These are phyloP conservation scores for Atrichornis clamosus DNA, from an alignment of 2,113 vertebrate genomes.

Conservation along the genomic window DNA sequence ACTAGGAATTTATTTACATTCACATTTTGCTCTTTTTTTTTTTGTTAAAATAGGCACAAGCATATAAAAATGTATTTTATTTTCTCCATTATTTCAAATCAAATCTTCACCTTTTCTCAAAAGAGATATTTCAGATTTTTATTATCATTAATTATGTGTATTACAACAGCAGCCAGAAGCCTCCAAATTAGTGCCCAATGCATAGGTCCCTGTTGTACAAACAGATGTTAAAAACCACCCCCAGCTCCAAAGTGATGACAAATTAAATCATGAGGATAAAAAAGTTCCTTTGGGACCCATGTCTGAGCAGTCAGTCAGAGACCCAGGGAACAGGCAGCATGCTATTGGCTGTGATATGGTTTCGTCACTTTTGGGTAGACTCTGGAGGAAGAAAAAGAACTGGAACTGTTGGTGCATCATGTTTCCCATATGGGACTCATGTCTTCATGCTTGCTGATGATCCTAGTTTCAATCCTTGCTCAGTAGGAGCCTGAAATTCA, in stretches of 20 bases:
- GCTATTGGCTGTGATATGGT: neutral
- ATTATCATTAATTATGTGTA: slow-evolving; percentile 12
- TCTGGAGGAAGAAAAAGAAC: neutral
- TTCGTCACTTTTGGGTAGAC: neutral
- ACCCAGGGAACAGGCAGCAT: neutral
- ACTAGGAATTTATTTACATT: neutral
- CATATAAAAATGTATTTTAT: neutral
- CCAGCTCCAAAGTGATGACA: neutral
- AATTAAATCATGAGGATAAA: neutral
- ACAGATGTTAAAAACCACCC: neutral
- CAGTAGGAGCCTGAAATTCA: neutral
- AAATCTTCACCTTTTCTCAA: neutral
- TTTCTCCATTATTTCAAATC: neutral
- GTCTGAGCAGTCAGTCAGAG: neutral
- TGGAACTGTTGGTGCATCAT: rapidly evolving
- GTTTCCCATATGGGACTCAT: neutral
- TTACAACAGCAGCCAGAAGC: slow-evolving; percentile 36
- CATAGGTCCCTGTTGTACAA: neutral
- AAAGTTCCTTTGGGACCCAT: neutral
- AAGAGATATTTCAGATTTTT: neutral
- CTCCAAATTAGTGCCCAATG: neutral
- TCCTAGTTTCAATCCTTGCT: neutral
- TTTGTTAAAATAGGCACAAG: neutral
- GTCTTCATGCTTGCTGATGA: neutral
- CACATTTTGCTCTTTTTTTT: neutral